Conservation (phyloP, 2,797 vertebrate genomes). For the Peromyscus attwateri region DNA sequence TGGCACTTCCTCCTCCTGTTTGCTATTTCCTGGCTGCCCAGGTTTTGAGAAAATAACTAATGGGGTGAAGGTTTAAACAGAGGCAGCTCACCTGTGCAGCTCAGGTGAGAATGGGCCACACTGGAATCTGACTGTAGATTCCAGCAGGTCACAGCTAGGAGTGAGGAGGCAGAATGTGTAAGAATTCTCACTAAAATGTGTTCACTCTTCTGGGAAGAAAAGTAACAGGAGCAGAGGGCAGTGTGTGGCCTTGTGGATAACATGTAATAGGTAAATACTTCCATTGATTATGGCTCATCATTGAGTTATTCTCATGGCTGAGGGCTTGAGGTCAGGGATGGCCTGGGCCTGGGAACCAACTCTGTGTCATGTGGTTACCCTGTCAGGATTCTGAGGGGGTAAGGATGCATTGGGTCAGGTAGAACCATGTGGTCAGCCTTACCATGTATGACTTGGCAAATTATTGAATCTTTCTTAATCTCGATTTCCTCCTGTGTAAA, state of each 20-base stretch:
- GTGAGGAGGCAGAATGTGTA: neutral
- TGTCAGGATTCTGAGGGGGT: neutral
- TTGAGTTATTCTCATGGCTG: neutral
- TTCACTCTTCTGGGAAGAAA: neutral
- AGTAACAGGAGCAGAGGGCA: neutral
- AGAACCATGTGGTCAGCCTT: neutral
- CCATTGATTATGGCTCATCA: neutral
- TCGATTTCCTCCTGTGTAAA: neutral
- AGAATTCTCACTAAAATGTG: neutral
- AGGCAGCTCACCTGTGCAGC: fast-evolving
- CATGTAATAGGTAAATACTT: neutral
- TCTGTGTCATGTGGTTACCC: neutral
- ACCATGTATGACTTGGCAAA: neutral
- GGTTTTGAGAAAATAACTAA: neutral
- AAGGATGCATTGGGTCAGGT: neutral
- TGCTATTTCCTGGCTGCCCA: neutral
- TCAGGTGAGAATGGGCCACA: fast-evolving
- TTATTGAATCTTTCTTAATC: neutral
- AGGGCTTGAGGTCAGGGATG: neutral
- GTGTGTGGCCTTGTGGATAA: neutral
- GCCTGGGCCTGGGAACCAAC: neutral
- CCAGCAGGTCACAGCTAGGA: neutral
- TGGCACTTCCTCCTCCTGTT: neutral
- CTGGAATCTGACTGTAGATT: neutral
- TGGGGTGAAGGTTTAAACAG: neutral